phyloP scores from a whole-genome alignment of 2,797 vertebrate species.

The Rhabdomys pumilio region DNA sequence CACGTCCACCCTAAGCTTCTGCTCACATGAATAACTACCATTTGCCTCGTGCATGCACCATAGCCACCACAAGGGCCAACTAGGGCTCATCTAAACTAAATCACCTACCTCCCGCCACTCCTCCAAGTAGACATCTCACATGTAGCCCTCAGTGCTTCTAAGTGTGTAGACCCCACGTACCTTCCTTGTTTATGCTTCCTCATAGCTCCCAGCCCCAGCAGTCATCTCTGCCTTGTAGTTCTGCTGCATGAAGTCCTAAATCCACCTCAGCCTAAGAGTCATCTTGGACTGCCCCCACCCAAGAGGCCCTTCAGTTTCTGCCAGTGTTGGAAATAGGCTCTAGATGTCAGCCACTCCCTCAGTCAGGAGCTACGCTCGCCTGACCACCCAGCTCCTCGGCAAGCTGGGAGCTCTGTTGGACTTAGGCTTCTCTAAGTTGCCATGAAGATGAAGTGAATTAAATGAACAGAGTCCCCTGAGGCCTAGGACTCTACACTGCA shows the following conservation, averaged over 20 bases:
- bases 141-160: neutral
- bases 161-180: neutral
- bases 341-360: too few species aligned
- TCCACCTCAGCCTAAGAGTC: neutral
- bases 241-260: rapidly evolving
- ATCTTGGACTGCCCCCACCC: neutral
- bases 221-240: neutral
- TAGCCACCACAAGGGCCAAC: rapidly evolving
- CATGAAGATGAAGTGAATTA: neutral
- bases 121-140: neutral
- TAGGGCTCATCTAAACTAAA: neutral
- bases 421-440: neutral
- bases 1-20: neutral
- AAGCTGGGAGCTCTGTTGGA: neutral
- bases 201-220: neutral
- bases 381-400: too few species aligned
- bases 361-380: neutral
- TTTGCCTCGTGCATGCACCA: neutral
- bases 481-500: neutral
- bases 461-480: neutral
- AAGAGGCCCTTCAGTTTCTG: neutral
- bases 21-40: rapidly evolving
- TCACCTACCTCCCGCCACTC: too few species aligned
- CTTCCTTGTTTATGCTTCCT: neutral
- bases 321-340: neutral